Conservation (phyloP, 2,113 vertebrate genomes). For the Dromas ardeola region DNA sequence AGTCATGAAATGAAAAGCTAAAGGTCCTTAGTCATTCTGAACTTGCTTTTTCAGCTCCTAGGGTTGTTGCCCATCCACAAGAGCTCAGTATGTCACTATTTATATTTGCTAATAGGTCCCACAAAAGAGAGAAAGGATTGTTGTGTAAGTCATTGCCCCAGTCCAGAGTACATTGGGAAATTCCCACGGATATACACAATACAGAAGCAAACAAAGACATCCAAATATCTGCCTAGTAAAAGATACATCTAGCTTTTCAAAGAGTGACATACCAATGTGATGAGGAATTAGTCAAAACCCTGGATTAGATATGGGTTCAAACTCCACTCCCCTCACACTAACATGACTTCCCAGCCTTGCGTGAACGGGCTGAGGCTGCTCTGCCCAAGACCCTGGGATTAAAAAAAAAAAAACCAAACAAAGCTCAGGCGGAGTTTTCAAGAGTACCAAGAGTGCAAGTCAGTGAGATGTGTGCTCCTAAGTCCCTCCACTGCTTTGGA, state of each 20-base stretch:
- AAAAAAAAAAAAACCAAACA: background rate
- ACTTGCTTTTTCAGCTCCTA: slow-evolving; percentile 22
- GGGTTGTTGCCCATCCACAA: background rate
- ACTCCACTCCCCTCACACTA: background rate
- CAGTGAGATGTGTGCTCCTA: background rate
- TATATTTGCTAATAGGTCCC: slow-evolving; percentile 7
- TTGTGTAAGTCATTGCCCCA: background rate
- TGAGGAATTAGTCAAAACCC: background rate
- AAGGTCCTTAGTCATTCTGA: slow-evolving; percentile 33
- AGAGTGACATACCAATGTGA: background rate
- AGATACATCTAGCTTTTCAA: slow-evolving; percentile 1
- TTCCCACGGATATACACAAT: slow-evolving; percentile 6
- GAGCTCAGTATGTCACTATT: background rate
- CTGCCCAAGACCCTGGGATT: background rate
- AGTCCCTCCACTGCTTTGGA: background rate
- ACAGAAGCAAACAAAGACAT: slow-evolving; percentile 28
- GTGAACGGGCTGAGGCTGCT: background rate
- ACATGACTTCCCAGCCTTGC: background rate
- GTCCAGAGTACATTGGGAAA: background rate
- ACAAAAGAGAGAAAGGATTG: slow-evolving; percentile 24
- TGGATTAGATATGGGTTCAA: background rate
- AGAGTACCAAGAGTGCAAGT: background rate
- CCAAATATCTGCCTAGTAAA: slow-evolving; percentile 2
- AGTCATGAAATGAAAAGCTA: slow-evolving; percentile 34
- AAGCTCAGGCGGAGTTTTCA: background rate